Conservation (phyloP, 2,888 invertebrate genomes). For the Eudasyphora cyanicolor region DNA sequence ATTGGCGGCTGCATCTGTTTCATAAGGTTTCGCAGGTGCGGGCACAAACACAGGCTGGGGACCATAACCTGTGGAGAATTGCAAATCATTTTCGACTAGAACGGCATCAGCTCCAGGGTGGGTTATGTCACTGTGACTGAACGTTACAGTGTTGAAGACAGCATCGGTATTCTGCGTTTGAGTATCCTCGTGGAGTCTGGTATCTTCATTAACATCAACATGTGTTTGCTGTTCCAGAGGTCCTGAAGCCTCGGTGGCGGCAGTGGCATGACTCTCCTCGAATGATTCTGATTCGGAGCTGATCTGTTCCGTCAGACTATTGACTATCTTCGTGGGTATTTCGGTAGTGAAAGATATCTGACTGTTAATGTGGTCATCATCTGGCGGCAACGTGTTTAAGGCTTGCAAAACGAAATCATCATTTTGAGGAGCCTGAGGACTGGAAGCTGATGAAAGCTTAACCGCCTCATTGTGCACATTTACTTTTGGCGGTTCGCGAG, state of each 20-base stretch:
- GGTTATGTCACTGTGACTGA: constrained; percentile 82
- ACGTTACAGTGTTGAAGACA: constrained; percentile 76
- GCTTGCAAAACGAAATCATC: constrained; percentile 77
- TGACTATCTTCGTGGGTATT: constrained; percentile 76
- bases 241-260: constrained; percentile 39
- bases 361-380: constrained; percentile 63
- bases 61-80: constrained; percentile 81
- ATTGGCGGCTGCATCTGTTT: constrained; percentile 68
- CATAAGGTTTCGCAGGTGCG: constrained; percentile 79
- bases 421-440: constrained; percentile 71
- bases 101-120: constrained; percentile 85
- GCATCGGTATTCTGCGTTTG: constrained; percentile 39
- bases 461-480: constrained; percentile 76
- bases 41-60: constrained; percentile 76
- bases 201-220: constrained; percentile 2
- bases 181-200: neutral
- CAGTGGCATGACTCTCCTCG: constrained; percentile 69
- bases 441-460: constrained; percentile 75
- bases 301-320: constrained; percentile 69
- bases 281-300: constrained; percentile 75
- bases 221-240: neutral
- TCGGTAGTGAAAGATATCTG: constrained; percentile 74
- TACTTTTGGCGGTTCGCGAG: constrained; percentile 68
- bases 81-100: constrained; percentile 82
- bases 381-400: constrained; percentile 73